Base-by-base conservation (phyloP, 1,140 invertebrate species). In the Zaprionus nigranus region DNA sequence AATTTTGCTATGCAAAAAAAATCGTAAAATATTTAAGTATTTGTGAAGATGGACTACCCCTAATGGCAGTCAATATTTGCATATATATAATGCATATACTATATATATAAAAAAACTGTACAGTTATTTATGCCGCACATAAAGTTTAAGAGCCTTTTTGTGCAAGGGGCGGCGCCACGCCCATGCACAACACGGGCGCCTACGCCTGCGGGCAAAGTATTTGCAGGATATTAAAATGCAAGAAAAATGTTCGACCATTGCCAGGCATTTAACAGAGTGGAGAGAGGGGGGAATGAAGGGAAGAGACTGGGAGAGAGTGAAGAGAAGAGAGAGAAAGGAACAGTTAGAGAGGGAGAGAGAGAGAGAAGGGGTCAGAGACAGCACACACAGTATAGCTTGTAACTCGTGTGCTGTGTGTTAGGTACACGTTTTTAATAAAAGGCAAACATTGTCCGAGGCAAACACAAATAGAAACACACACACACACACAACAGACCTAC, bases 401-500 rank as follows among this genome's bases (percentile, higher is more conserved):
- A 62, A 78, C 28, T 53, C 30, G 60, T 15, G 36, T 56, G 67
- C 20, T 34, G 30, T 61, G 34, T 20, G 54, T 17, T 30, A 43
- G 65, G 49, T 69, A 51, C 72, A 81, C 72, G 79, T 72, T 90
- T 80, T 81, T 90, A 90, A 90, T 79, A 88, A 90, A 90, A 79
- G 71, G 69, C 75, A 90, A 81, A 84, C 72, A 88, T 74, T 83
- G 81, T 75, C 76, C 64, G 43, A 79, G 62, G 69, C 58, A 82
- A 79, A 83, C 64, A 88, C 58, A 80, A 74, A 88, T 68, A 77
- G 54, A 66, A 84, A 77, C 24, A 76, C 76, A 68, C 34, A 70
- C 53, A 67, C 11, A 26, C n/a, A 60, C n/a, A 17, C 17, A 17
- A 1, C 28, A 30, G 2, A 30, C 28, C 28, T 36, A 36, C 30